A percentile compares a stretch with the other conserved stretches of the same genome.
phyloP scores from a whole-genome alignment of 2,797 vertebrate species.

The Hyperoplus immaculatus region DNA sequence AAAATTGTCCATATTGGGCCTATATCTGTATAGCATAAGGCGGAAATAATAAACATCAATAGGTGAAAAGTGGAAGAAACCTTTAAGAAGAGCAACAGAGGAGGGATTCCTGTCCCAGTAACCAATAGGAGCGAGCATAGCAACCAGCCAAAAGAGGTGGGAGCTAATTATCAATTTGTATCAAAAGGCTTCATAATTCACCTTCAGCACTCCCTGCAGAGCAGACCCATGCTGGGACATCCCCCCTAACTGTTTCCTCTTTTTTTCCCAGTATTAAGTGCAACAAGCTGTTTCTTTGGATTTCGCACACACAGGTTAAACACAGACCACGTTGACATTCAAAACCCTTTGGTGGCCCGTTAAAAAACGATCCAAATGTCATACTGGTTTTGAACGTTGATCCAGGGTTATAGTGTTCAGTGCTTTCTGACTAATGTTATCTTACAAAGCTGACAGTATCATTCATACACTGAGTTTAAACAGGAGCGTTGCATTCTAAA shows the following conservation, averaged over 20 bases:
- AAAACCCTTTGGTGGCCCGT: background rate
- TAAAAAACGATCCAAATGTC: background rate
- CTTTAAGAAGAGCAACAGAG: background rate
- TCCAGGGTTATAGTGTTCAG: background rate
- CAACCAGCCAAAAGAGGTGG: background rate
- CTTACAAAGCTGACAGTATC: background rate
- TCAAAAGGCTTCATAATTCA: conserved; percentile 1
- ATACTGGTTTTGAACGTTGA: background rate
- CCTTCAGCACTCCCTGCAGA: conserved; percentile 7
- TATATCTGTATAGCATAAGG: too few species aligned
- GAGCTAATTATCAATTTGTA: conserved; percentile 7
- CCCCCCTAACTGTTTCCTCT: background rate
- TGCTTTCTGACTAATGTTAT: conserved; percentile 9
- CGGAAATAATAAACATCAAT: too few species aligned
- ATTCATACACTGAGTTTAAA: background rate
- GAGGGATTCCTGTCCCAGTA: too few species aligned
- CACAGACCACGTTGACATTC: background rate
- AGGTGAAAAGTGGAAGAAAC: too few species aligned
- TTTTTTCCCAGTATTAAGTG: conserved; percentile 1
- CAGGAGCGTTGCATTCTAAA: background rate
- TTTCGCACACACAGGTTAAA: background rate
- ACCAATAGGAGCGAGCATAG: background rate
- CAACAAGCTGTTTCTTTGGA: conserved; percentile 30
- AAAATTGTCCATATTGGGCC: too few species aligned
- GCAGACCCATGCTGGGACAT: conserved; percentile 1